phyloP scores from a whole-genome alignment of 2,113 vertebrate species.

The Hydropotes inermis region DNA sequence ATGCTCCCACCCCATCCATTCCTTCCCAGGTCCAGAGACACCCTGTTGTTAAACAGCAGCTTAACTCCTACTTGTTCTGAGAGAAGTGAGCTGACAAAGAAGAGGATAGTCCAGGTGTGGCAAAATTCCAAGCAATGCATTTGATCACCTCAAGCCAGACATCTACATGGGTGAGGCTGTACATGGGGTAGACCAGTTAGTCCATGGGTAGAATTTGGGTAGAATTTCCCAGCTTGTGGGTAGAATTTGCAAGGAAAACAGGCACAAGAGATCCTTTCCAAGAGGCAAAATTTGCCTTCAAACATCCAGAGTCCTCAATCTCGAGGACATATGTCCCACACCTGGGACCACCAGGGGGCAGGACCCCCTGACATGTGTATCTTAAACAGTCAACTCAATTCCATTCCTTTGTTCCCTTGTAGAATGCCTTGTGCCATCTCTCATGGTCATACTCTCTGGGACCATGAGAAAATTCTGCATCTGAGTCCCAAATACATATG shows the following conservation, averaged over 20 bases:
- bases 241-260: not conserved
- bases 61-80: not conserved
- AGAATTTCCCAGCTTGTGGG: not conserved
- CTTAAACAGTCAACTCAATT: not conserved
- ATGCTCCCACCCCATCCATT: not conserved
- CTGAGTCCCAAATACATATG: not conserved
- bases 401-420: not conserved
- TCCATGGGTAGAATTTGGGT: too few relatives aligned
- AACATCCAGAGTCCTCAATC: not conserved
- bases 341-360: not conserved
- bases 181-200: not conserved
- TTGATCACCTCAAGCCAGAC: not conserved
- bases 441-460: not conserved
- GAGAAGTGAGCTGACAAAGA: not conserved
- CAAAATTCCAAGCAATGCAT: not conserved
- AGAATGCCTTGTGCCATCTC: not conserved
- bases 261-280: not conserved
- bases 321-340: not conserved
- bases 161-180: not conserved
- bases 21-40: not conserved
- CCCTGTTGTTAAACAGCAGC: not conserved
- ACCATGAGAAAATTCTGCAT: not conserved
- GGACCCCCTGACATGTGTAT: not conserved
- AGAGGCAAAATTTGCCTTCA: not conserved
- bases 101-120: not conserved